Conservation (phyloP, 2,888 invertebrate species). For the Pilophorus perplexus region DNA sequence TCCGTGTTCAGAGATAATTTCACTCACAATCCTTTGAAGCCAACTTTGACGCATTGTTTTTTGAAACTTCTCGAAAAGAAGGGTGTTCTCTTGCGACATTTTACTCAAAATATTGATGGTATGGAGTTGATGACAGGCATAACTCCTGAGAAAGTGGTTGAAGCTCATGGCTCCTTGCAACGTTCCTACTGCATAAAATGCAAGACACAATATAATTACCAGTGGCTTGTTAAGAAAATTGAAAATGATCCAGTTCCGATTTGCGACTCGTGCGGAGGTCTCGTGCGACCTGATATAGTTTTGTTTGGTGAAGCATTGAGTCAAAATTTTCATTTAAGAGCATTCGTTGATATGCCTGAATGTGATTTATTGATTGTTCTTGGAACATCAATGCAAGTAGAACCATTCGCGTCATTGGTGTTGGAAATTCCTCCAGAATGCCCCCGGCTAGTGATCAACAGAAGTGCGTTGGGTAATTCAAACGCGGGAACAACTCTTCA, state of each 20-base stretch:
- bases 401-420: slow-evolving; percentile 84
- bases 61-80: slow-evolving; percentile 80
- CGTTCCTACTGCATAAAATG: slow-evolving; percentile 84
- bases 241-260: slow-evolving; percentile 67
- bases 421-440: slow-evolving; percentile 66
- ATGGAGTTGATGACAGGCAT: slow-evolving; percentile 50
- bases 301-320: slow-evolving; percentile 82
- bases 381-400: slow-evolving; percentile 91
- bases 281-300: slow-evolving; percentile 93
- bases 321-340: slow-evolving; percentile 51
- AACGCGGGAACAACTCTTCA: neutral
- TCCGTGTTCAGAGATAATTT: slow-evolving; percentile 22
- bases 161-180: slow-evolving; percentile 92
- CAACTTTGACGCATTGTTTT: slow-evolving; percentile 89
- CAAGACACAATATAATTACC: slow-evolving; percentile 65
- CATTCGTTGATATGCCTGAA: slow-evolving; percentile 71
- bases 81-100: slow-evolving; percentile 53
- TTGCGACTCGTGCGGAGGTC: slow-evolving; percentile 70
- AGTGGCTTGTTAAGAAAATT: slow-evolving; percentile 75
- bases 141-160: slow-evolving; percentile 71
- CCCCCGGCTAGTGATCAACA: slow-evolving; percentile 83
- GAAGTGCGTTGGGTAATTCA: too few relatives aligned
- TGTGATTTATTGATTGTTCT: slow-evolving; percentile 92
- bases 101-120: slow-evolving; percentile 73
- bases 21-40: slow-evolving; percentile 52